Base-by-base conservation (phyloP, 2,113 vertebrate genomes). In the Pica pica region DNA sequence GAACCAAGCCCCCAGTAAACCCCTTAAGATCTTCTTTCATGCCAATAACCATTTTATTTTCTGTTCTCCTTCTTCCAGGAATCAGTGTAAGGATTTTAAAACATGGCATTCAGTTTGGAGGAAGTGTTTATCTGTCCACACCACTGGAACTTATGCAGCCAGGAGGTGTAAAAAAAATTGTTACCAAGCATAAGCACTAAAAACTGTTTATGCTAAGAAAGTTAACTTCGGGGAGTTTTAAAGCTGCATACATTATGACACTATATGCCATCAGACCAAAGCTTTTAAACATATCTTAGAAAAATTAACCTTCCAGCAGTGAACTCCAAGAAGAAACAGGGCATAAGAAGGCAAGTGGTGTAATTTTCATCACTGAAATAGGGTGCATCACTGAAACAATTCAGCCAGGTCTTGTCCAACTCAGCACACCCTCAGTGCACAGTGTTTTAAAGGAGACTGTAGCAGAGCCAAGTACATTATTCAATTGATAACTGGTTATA, bases 51-150 rank as follows among this genome's bases (percentile, higher is more conserved):
- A 63, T 33, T 75, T 80, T 55, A 63, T 83, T 90, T 91, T 78
- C 44, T 11, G 0, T 61, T 89, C 49, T 88, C 64, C 49, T 87
- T 61, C 47, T 78, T 93, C 81, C 59, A 87, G 42, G 74, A 94
- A 87, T 76, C 47, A 73, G 10, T 59, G 53, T 9, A 49, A 89
- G 35, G 35, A 73, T 80, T 95, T 78, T 42, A 71, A 85, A 91
- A 73, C 0, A 1, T 0, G 0, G 15, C 7, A 61, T 67, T 74
- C 67, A 65, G 46, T 44, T 33, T 4, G 17, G 91, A 88, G 55
- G 50, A 91, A 93, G n/a, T 78, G 57, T 76, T 94, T 91, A 65
- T 87, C 70, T 76, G 65, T 55, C 46, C 55, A 76, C 33, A 69
- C 63, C 37, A 79, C 16, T 46, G 33, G 55, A 73, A 14, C n/a